Evolutionary conservation across 2,888 invertebrate genomes (phyloP), one percentile per base, ranked within the genome.

Genomic region (Altica lythri): DNA sequence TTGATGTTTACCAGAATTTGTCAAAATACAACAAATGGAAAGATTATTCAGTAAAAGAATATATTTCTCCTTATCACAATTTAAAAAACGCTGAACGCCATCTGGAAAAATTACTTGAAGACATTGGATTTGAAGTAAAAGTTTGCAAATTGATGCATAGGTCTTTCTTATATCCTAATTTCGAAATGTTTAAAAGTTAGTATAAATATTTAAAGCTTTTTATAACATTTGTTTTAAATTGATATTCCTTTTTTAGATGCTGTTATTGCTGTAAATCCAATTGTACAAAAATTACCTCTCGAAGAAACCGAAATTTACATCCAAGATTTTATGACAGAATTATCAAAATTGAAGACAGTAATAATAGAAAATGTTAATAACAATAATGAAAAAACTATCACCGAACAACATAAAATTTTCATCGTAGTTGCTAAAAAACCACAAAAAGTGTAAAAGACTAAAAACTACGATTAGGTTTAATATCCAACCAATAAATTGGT

Each of bases 251-350:
- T 78, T 79, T 34, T 74, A 86, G 88, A 83, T 66, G 84, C 87
- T 34, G 79, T 85, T 0, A 77, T 79, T 55, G 88, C 89, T 0
- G 82, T 90, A 2, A 88, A 86, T 68, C 90, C 90, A 0, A 89
- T 89, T 68, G 68, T 85, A 50, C 76, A 79, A 4, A 77, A 82
- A 37, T 83, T 90, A 42, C 84, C 88, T 0, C 69, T 75, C 1
- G 72, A 80, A 1, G 68, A 83, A 13, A 81, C 81, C 30, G 80
- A 83, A 2, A 80, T 83, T 4, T 90, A 84, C 68, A 74, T 84
- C n/a, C 76, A 81, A 13, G 87, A 88, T 63, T 81, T 85, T 51
- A 66, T 84, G 4, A 72, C 75, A 1, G 80, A 81, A 60, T 73
- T 64, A 1, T 49, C 54, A 25, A 61, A 53, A 14, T 30, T 65